These are phyloP conservation scores for Craniophora ligustri DNA, from an alignment of 2,888 invertebrate species.

Conservation along the genomic window DNA sequence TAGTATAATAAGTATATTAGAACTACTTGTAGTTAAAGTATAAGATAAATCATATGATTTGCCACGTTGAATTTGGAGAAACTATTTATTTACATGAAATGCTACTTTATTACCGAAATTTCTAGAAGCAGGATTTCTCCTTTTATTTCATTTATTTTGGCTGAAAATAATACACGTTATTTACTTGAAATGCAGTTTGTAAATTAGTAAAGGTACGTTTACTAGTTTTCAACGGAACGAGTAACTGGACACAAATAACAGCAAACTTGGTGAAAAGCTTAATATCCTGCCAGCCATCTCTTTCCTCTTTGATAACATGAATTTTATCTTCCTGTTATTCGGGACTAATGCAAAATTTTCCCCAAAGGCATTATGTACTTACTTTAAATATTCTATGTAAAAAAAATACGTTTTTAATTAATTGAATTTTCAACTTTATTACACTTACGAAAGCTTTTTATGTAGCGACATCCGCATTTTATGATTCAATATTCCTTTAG, in stretches of 20 bases:
- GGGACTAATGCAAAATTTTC: slow-evolving; percentile 50
- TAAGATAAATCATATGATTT: no score
- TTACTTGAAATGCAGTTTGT: slow-evolving; percentile 54
- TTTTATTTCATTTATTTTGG: no score
- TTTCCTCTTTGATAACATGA: slow-evolving; percentile 74
- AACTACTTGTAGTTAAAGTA: no score
- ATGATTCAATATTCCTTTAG: no score
- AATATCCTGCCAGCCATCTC: slow-evolving; percentile 71
- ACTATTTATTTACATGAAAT: no score
- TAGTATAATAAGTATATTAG: no score
- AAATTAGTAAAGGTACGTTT: slow-evolving; percentile 56
- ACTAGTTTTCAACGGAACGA: slow-evolving; percentile 49
- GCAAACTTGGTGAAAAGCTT: slow-evolving; percentile 74
- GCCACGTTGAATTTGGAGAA: no score
- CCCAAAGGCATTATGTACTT: slow-evolving; percentile 40
- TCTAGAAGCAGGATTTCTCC: no score
- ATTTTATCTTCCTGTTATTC: slow-evolving; percentile 74
- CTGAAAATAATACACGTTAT: no score
- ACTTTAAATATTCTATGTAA: slow-evolving; percentile 21
- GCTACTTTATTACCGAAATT: no score
- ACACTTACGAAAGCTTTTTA: no score
- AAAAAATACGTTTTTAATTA: slow-evolving; percentile 10
- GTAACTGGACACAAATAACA: slow-evolving; percentile 65
- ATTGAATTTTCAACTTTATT: slow-evolving; percentile 4
- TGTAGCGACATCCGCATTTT: no score